phyloP scores from a whole-genome alignment of 2,113 vertebrate genomes.

The Apteryx mantelli region DNA sequence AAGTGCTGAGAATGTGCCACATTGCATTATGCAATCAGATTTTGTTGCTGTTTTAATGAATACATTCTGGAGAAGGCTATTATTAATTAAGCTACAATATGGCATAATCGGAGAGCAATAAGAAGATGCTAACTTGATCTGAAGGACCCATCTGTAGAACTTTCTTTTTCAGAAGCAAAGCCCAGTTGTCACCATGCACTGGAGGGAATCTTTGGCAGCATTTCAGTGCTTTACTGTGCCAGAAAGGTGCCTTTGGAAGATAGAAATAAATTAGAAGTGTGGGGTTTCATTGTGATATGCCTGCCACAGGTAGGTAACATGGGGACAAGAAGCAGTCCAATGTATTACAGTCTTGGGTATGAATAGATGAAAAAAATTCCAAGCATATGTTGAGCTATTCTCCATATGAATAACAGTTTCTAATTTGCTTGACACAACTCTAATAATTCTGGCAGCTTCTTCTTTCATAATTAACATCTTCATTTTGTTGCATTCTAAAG shows the following conservation, averaged over 20 bases:
- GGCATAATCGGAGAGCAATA: background rate
- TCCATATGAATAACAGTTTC: background rate
- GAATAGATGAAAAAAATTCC: background rate
- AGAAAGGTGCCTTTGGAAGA: constrained; percentile 23
- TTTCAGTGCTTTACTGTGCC: background rate
- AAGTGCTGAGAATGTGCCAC: background rate
- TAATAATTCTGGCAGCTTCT: constrained; percentile 23
- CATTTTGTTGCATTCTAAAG: background rate
- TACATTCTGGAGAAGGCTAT: background rate
- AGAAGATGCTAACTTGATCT: background rate
- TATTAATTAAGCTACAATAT: constrained; percentile 46
- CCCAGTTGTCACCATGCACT: background rate
- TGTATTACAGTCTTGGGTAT: background rate
- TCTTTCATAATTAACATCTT: constrained; percentile 26
- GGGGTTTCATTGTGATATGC: background rate
- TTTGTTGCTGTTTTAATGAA: constrained; percentile 4
- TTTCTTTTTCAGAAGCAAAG: background rate
- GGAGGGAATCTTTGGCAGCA: background rate
- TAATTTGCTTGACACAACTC: constrained; percentile 11
- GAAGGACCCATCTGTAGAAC: constrained; percentile 26
- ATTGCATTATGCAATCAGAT: background rate
- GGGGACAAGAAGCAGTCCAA: background rate
- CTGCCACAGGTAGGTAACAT: background rate
- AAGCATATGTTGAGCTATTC: background rate
- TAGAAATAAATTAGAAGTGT: background rate